Percentiles rank a stretch among this genome's conserved stretches.
Conservation (phyloP, 2,113 vertebrate species). For the Aleadryas rufinucha region DNA sequence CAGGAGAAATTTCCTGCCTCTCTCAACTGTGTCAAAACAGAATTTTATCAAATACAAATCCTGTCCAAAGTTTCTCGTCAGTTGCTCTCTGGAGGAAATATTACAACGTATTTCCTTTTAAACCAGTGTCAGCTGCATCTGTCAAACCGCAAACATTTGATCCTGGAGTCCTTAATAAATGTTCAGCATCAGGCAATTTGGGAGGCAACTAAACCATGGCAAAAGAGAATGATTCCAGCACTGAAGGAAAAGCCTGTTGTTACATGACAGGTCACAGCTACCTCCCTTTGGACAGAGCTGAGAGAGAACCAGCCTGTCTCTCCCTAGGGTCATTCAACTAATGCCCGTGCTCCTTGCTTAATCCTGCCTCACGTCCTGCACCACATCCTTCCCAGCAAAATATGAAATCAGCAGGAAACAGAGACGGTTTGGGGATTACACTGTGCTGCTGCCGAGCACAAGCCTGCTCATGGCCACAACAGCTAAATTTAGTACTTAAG, state of each 20-base stretch:
- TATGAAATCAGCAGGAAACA: conserved; percentile 59
- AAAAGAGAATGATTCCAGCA: background rate
- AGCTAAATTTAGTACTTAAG: background rate
- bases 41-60: background rate
- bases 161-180: background rate
- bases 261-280: background rate
- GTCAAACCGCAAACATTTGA: background rate
- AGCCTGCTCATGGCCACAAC: background rate
- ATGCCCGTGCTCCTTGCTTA: background rate
- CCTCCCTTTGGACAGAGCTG: background rate
- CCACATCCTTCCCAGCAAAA: background rate
- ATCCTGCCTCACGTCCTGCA: background rate
- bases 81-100: background rate
- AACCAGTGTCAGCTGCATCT: background rate
- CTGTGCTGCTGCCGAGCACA: background rate
- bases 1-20: background rate
- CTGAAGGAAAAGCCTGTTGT: background rate
- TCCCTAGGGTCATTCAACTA: background rate
- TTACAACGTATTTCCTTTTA: background rate
- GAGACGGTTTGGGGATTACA: background rate
- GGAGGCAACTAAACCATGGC: background rate
- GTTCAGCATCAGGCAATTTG: background rate
- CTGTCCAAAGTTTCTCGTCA: background rate
- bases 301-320: background rate
- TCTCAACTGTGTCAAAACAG: background rate